A percentile compares a stretch with the other conserved stretches of the same genome.
Evolutionary conservation across 1,140 invertebrate genomes (phyloP).

Genomic region (Gonioctena quinquepunctata): DNA sequence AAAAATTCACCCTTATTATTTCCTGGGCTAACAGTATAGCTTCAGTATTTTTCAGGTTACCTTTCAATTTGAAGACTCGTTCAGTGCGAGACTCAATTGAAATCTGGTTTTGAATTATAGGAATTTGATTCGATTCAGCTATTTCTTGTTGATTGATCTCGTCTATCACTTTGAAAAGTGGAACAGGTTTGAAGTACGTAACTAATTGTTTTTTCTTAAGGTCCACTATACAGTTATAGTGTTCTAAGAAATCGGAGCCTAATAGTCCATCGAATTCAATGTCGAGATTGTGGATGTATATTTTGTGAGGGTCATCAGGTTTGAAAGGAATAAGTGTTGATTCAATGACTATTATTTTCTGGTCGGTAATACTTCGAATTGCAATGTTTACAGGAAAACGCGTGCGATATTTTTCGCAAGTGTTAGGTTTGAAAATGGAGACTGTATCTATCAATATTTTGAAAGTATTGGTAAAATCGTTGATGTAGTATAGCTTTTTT

Average conservation of each 20-base stretch:
- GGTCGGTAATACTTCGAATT: slow-evolving; percentile 13
- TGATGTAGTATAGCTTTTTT: no score
- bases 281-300: slow-evolving; percentile 18
- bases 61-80: no score
- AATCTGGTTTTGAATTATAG: no score
- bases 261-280: slow-evolving; percentile 24
- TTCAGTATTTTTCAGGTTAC: no score
- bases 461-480: no score
- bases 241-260: slow-evolving; percentile 18
- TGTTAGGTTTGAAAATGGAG: no score
- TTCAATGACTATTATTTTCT: neutral
- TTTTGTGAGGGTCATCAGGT: slow-evolving; percentile 11
- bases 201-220: slow-evolving; percentile 15
- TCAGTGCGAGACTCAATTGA: no score
- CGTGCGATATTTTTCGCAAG: no score
- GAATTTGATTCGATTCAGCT: no score
- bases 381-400: slow-evolving; percentile 9
- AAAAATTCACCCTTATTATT: no score
- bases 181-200: slow-evolving; percentile 11
- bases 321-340: neutral
- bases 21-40: no score
- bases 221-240: slow-evolving; percentile 12
- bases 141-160: neutral
- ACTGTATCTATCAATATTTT: no score
- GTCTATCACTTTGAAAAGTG: neutral